Evolutionary conservation across 2,113 vertebrate genomes (phyloP), one percentile per base, ranked within the genome.

Genomic region (Papio anubis): DNA sequence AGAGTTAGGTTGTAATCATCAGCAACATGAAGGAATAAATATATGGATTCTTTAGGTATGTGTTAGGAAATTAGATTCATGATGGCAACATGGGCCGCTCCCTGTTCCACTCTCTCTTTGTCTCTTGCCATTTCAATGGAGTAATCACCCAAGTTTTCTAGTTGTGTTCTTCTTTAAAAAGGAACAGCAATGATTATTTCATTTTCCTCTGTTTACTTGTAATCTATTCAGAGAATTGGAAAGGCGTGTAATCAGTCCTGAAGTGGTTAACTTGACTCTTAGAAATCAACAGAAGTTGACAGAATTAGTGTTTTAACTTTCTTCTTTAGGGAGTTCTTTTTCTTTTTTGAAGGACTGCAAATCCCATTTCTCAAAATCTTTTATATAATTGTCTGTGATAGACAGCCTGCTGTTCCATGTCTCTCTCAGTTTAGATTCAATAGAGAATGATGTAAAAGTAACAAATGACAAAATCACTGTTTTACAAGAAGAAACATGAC

Each of bases 391-490:
- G 79, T 72, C 23, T 94, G 13, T 66, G 52, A 66, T 59, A 79
- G 57, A 82, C 38, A 59, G 61, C 45, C 35, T 88, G 70, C 43
- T 93, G 43, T 57, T 52, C 45, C n/a, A 43, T 45, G 48, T 64
- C 8, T 75, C 11, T 88, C 20, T 59, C 61, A 59, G 66, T 43
- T 48, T 73, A 57, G 79, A 95, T 91, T 94, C 55, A 80, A 59
- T 84, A 91, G 91, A 72, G 25, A 89, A 85, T 70, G 20, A 21
- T 18, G 27, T 64, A 40, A 82, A 95, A 40, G 48, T 43, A 92
- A 50, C 75, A 95, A 92, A 91, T 92, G 45, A 92, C 76, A 85
- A 89, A 93, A 57, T 25, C 45, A 57, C 92, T 92, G 21, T 95
- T 85, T 75, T 72, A 48, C 21, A 59, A 82, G 79, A 94, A 93